Percentiles rank a stretch among this genome's conserved stretches.
Conservation (phyloP, 2,113 vertebrate genomes). For the Calidris pugnax region DNA sequence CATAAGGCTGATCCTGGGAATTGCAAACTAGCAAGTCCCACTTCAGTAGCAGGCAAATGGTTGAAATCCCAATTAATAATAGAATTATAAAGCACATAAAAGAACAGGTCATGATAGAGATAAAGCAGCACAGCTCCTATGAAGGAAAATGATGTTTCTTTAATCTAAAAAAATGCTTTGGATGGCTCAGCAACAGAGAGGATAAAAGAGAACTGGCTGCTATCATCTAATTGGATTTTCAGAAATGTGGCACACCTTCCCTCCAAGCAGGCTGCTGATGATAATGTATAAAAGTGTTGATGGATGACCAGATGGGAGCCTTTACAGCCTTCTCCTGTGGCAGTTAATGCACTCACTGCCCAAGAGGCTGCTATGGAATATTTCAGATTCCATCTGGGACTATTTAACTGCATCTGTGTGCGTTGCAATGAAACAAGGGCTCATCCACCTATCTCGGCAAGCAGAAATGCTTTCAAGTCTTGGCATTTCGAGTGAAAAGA, state of each 20-base stretch:
- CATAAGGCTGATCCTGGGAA: constrained; percentile 25
- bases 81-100: constrained; percentile 62
- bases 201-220: constrained; percentile 69
- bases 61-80: constrained; percentile 70
- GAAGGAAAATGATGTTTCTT: constrained; percentile 66
- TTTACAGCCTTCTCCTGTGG: constrained; percentile 67
- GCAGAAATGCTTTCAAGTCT: constrained; percentile 56
- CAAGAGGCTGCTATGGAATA: constrained; percentile 67
- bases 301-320: constrained; percentile 70
- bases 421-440: constrained; percentile 36
- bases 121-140: constrained; percentile 46
- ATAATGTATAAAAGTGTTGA: constrained; percentile 69
- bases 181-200: constrained; percentile 54
- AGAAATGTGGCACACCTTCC: constrained; percentile 69
- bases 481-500: constrained; percentile 22
- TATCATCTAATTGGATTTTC: constrained; percentile 71
- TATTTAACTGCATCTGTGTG: constrained; percentile 67
- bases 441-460: constrained; percentile 42
- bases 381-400: constrained; percentile 69
- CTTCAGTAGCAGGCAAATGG: constrained; percentile 39
- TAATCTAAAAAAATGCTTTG: constrained; percentile 66
- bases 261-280: constrained; percentile 67
- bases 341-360: constrained; percentile 65
- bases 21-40: neutral
- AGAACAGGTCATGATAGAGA: constrained; percentile 58